Base-by-base conservation (phyloP, 37 sponge, comb jelly and placozoan species). In the Ianthella basta region DNA sequence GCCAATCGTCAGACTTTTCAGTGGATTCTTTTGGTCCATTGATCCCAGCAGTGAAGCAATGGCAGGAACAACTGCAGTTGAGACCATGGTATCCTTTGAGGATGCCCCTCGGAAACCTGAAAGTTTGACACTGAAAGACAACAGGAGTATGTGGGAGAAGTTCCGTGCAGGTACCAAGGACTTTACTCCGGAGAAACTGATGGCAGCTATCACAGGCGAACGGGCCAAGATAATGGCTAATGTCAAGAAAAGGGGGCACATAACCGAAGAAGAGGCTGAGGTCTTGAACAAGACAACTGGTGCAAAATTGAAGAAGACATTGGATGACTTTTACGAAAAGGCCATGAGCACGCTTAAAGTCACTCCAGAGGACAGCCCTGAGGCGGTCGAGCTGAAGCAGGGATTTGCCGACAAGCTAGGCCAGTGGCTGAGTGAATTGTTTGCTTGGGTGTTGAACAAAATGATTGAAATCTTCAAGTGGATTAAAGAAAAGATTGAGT, bases 221-320 rank as follows among this genome's bases (percentile, higher is more conserved):
- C 27, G 34, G 3, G 33, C 12, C 0, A 32, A 35, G 35, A 32
- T 32, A 69, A 14, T 69, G 70, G 34, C 29, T 34, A 69, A 10
- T 61, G 63, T 61, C 34, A 69, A 69, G 6, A 12, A 69, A 13
- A 18, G 4, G 19, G 70, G 70, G 18, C 6, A 30, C 34, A 69
- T 61, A 23, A 61, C 70, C 4, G 4, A 69, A 30, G 70, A 69
- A 35, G 70, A 69, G 34, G 70, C 70, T 18, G 70, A 69, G 19
- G 18, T n/a, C 1, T 4, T 69, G 29, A 69, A 69, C 34, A 30
- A 69, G 70, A 30, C 19, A 35, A 69, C 34, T 18, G 6, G 27
- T 1, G 29, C 12, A 2, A 32, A n/a, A 6, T 4, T 69, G 3
- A 69, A n/a, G 34, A 69, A 69, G 34, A 30, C 70, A 30, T 2